Evolutionary conservation across 2,888 invertebrate species (phyloP), one percentile per base, ranked within the genome.

Genomic region (Pandemis heparana): DNA sequence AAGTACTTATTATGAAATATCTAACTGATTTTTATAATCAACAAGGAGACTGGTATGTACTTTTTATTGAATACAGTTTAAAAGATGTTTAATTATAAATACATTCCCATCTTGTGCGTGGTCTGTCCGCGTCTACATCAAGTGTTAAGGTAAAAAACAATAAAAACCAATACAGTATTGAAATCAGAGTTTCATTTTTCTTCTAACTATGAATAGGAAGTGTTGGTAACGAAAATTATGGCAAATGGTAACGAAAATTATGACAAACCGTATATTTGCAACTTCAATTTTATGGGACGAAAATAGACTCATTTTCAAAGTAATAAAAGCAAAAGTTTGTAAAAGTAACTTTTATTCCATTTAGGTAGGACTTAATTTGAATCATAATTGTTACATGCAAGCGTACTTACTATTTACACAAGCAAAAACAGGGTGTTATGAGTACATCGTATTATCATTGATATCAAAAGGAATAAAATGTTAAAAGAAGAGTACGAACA

Each of bases 91-190:
- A 85, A 86, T 82, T 83, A 85, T 87, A 86, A 89, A 89, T 89
- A 91, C 93, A 94, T 94, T 94, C 93, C 93, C 89, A 84, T 85
- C 83, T 84, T 84, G 80, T 79, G 84, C 76, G 80, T 85, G 84
- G 83, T 82, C 84, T 79, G 82, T 81, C 81, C 80, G 84, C 83
- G 87, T 85, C 86, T 84, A 83, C 85, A 85, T 82, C 80, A 86
- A 85, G 83, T 81, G 87, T 88, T 89, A 83, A 88, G 63, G 41
- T 65, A 74, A 67, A 70, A 72, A 74, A 69, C 32, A 92, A 91
- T 88, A 90, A 91, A 91, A 92, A 92, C 93, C 93, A 92, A 92
- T 89, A 92, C 93, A 93, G 93, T 93, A 94, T 94, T 93, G 85
- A 87, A 18, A 91, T 84, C 85, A 84, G 89, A 48, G 83, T 93